Conservation (phyloP, 2,113 vertebrate genomes). For the pig (Sus scrofa) region DNA sequence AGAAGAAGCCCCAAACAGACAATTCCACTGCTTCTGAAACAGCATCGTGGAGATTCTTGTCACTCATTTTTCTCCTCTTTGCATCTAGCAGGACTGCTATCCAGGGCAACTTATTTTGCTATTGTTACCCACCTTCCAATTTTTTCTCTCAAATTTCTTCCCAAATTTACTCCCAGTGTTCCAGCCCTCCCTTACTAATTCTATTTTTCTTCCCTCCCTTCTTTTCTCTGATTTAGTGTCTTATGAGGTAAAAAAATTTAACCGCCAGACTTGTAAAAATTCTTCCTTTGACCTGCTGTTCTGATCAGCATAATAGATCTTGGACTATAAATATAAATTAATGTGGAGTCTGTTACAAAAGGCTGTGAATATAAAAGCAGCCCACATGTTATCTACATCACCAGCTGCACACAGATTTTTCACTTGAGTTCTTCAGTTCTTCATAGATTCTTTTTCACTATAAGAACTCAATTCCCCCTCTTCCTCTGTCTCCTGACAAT, state of each 20-base stretch:
- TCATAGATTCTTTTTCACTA: not conserved
- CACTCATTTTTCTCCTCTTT: not conserved
- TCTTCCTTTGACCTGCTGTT: not conserved
- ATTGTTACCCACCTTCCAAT: not conserved
- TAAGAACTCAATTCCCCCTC: not conserved
- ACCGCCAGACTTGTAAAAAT: not conserved
- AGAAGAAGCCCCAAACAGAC: not conserved
- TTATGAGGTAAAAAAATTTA: not conserved
- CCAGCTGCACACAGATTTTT: not conserved
- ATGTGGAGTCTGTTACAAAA: not conserved
- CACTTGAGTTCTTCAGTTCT: not conserved
- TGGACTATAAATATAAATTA: not conserved
- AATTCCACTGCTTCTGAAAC: not conserved
- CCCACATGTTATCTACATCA: rapidly evolving
- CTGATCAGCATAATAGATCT: not conserved
- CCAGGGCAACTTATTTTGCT: not conserved
- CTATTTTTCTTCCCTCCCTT: not conserved
- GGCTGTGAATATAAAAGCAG: not conserved
- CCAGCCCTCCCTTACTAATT: not conserved
- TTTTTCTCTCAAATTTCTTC: not conserved
- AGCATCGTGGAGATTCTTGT: not conserved
- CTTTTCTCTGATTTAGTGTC: not conserved
- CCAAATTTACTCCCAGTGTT: not conserved
- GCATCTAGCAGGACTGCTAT: too few species aligned
- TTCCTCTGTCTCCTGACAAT: not conserved